Conservation (phyloP, 2,888 invertebrate genomes). For the Xestia sexstrigata region DNA sequence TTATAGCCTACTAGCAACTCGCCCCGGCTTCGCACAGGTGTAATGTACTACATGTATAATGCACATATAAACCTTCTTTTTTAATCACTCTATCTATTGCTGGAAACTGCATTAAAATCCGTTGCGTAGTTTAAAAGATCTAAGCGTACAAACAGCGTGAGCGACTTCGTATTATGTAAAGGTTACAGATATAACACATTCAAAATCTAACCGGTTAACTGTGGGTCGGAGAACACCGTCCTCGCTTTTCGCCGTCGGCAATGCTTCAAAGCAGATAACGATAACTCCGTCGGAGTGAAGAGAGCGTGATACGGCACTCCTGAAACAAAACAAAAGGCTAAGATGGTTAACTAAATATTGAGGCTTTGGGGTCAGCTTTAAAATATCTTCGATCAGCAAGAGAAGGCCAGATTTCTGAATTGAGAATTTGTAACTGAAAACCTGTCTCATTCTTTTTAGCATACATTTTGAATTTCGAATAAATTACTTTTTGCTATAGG, state of each 20-base stretch:
- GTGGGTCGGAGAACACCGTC: slow-evolving; percentile 97
- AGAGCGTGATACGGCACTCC: slow-evolving; percentile 92
- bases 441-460: too few relatives aligned
- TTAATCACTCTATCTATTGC: too few relatives aligned
- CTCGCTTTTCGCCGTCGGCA: slow-evolving; percentile 98
- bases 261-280: slow-evolving; percentile 95
- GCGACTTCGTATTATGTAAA: too few relatives aligned
- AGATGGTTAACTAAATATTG: not conserved
- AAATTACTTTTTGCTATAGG: too few relatives aligned
- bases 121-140: too few relatives aligned
- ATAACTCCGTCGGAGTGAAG: slow-evolving; percentile 93
- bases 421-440: not conserved
- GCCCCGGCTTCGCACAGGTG: too few relatives aligned
- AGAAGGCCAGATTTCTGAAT: not conserved
- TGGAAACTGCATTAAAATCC: too few relatives aligned
- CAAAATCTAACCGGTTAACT: slow-evolving; percentile 92
- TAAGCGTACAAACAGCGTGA: too few relatives aligned
- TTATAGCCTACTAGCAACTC: too few relatives aligned
- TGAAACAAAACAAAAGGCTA: slow-evolving; percentile 67
- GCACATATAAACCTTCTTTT: too few relatives aligned
- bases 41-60: too few relatives aligned
- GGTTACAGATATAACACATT: too few relatives aligned
- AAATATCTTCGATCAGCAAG: not conserved
- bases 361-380: not conserved
- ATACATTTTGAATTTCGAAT: not conserved